A percentile compares a stretch with the other conserved stretches of the same genome.
phyloP scores from a whole-genome alignment of 2,888 invertebrate genomes.

The Agelastica alni region DNA sequence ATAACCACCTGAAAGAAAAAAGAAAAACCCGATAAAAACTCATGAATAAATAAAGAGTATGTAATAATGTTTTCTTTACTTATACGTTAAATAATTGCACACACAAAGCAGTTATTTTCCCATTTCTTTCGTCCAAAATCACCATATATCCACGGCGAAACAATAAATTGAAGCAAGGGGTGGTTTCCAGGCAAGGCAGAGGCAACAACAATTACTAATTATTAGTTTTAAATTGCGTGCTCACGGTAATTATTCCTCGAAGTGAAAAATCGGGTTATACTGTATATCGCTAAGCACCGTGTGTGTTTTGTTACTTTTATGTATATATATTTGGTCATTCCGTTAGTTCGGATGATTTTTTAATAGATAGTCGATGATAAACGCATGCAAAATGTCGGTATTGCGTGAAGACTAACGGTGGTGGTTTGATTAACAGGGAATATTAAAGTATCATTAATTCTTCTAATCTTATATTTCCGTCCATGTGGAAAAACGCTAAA shows the following conservation, averaged over 20 bases:
- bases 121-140: slow-evolving; percentile 6
- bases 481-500: background rate
- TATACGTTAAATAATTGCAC: slow-evolving; percentile 3
- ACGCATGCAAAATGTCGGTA: slow-evolving; percentile 40
- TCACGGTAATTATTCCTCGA: slow-evolving; percentile 49
- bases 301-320: no score
- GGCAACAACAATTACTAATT: slow-evolving; percentile 50
- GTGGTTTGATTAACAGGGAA: slow-evolving; percentile 23
- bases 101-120: background rate
- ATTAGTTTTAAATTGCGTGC: slow-evolving; percentile 55
- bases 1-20: no score
- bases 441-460: slow-evolving; percentile 22
- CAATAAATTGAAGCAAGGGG: slow-evolving; percentile 43
- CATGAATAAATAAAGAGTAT: no score
- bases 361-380: slow-evolving; percentile 25
- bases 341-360: slow-evolving; percentile 36
- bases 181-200: slow-evolving; percentile 28
- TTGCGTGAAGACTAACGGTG: slow-evolving; percentile 39
- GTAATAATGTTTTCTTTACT: slow-evolving; percentile 1
- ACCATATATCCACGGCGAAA: slow-evolving; percentile 27
- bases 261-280: slow-evolving; percentile 49
- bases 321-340: slow-evolving; percentile 36
- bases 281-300: slow-evolving; percentile 33
- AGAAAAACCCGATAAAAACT: no score
- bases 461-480: background rate